phyloP scores from a whole-genome alignment of 53 echinoderm and acorn worm genomes.

The Holothuria leucospilota region DNA sequence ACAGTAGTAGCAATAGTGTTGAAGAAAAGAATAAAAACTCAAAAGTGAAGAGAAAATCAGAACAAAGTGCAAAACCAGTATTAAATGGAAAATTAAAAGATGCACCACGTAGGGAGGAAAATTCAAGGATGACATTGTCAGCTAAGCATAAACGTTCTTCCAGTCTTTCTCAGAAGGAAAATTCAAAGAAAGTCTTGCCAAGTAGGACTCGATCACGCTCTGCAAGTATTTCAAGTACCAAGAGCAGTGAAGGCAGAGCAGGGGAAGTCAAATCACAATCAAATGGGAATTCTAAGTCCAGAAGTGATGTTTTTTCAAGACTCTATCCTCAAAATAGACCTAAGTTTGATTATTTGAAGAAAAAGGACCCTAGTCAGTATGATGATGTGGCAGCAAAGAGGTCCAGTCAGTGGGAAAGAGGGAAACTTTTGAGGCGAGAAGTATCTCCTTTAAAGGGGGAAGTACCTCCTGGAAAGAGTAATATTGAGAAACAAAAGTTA shows the following conservation, averaged over 20 bases:
- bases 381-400: constrained; percentile 51
- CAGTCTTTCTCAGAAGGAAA: constrained; percentile 22
- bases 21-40: constrained; percentile 3
- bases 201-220: not conserved
- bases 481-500: not conserved
- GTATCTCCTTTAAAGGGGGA: constrained; percentile 49
- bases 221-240: not conserved
- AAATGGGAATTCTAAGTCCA: not conserved
- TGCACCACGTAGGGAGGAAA: not conserved
- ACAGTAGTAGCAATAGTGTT: constrained; percentile 1
- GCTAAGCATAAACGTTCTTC: not conserved
- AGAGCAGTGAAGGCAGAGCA: not conserved
- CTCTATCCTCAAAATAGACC: constrained; percentile 74
- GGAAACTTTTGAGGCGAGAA: constrained; percentile 58
- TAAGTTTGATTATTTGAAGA: constrained; percentile 82
- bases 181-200: constrained; percentile 5
- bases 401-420: constrained; percentile 51
- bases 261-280: not conserved
- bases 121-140: not conserved
- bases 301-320: constrained; percentile 78
- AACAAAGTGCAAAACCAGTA: not conserved
- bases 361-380: constrained; percentile 52
- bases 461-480: constrained; percentile 20
- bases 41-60: not conserved
- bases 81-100: not conserved